Percentiles rank a stretch among this genome's conserved stretches.
Conservation (phyloP, 2,797 vertebrate genomes). For the Picus viridis region DNA sequence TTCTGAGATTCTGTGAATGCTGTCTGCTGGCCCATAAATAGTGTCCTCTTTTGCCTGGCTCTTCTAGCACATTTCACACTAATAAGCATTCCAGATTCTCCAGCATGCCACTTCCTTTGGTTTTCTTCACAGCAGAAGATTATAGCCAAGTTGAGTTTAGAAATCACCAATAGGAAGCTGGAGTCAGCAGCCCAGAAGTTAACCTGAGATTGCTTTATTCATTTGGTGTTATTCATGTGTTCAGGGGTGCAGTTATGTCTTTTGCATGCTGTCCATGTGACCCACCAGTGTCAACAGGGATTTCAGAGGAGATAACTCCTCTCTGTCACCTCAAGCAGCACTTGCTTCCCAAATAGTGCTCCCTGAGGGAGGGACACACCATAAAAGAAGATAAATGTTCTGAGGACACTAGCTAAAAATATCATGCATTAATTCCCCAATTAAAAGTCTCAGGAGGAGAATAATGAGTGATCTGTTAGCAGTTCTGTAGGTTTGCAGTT, state of each 20-base stretch:
- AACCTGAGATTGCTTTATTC: background rate
- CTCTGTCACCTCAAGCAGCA: slow-evolving; percentile 9
- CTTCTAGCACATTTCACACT: background rate
- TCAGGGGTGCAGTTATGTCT: background rate
- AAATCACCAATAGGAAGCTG: background rate
- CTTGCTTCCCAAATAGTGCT: slow-evolving; percentile 28
- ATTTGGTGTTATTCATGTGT: background rate
- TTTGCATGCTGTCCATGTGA: background rate
- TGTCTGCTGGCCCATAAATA: background rate
- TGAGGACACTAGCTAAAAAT: slow-evolving; percentile 38
- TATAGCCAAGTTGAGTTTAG: background rate
- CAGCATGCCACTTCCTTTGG: background rate
- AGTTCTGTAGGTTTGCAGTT: slow-evolving; percentile 11
- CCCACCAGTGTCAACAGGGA: background rate
- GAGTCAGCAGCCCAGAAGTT: background rate
- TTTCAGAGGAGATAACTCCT: slow-evolving; percentile 28
- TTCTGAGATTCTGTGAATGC: background rate
- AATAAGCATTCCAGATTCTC: background rate
- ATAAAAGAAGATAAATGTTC: slow-evolving; percentile 30
- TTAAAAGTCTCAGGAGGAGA: slow-evolving; percentile 51
- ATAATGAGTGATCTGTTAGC: slow-evolving; percentile 53
- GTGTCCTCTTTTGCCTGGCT: background rate
- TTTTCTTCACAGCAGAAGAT: background rate
- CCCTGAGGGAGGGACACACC: background rate
- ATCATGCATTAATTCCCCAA: slow-evolving; percentile 17